A percentile compares a stretch with the other conserved stretches of the same genome.
Conservation (phyloP, 2,797 vertebrate genomes). For the Oophaga sylvatica region DNA sequence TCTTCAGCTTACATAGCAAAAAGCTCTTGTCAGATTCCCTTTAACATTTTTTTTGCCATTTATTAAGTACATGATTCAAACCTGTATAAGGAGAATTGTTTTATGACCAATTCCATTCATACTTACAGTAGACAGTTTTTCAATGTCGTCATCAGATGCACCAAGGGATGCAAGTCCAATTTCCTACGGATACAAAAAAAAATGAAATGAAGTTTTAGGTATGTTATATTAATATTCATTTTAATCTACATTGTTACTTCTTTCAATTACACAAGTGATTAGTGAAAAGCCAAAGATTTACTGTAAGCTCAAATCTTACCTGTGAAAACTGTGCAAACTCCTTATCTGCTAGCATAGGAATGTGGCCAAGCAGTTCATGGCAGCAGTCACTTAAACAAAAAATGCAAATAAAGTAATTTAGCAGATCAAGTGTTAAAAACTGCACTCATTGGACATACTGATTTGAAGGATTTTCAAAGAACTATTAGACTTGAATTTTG, state of each 20-base stretch:
- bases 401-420: conserved; percentile 1
- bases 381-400: conserved; percentile 81
- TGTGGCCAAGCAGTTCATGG: conserved; percentile 82
- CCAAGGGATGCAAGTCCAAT: conserved; percentile 85
- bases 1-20: neutral
- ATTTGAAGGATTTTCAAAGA: too few relatives aligned
- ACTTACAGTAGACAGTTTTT: conserved; percentile 86
- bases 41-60: too few relatives aligned
- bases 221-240: neutral
- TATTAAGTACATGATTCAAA: too few relatives aligned
- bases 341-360: conserved; percentile 84
- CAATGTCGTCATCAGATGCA: conserved; percentile 83
- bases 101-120: neutral
- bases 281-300: neutral
- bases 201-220: neutral
- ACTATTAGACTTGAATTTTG: too few relatives aligned
- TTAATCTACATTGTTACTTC: neutral
- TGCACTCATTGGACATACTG: too few relatives aligned
- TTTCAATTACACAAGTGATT: neutral
- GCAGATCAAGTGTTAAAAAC: neutral
- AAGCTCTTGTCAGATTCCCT: too few relatives aligned
- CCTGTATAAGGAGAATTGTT: too few relatives aligned
- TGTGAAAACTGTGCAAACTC: conserved; percentile 86
- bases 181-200: conserved; percentile 72
- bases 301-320: conserved; percentile 68